A percentile compares a stretch with the other conserved stretches of the same genome.
phyloP scores from a whole-genome alignment of 2,888 invertebrate genomes.

The Stenichneumon culpator region DNA sequence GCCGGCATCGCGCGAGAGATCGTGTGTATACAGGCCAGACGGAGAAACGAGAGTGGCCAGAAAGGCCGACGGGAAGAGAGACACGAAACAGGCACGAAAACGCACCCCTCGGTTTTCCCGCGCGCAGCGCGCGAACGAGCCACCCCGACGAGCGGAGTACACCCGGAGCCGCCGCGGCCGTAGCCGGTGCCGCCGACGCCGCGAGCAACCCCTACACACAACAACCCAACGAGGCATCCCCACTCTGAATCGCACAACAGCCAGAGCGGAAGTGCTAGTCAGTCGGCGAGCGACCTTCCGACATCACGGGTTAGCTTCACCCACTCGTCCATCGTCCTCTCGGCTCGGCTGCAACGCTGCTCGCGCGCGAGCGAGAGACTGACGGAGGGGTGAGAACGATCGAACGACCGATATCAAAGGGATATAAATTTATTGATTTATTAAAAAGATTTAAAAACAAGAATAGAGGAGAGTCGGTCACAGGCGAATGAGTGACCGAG shows the following conservation, averaged over 20 bases:
- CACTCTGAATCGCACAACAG: constrained; percentile 85
- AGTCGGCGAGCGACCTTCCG: constrained; percentile 85
- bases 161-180: constrained; percentile 63
- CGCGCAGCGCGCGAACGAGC: constrained; percentile 66
- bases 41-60: background rate
- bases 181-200: constrained; percentile 76
- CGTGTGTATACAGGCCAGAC: background rate
- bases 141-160: constrained; percentile 54
- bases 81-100: constrained; percentile 47
- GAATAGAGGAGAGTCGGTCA: background rate
- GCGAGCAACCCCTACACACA: constrained; percentile 84
- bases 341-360: constrained; percentile 72
- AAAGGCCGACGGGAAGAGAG: constrained; percentile 13
- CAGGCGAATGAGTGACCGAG: constrained; percentile 1
- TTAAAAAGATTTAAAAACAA: constrained; percentile 20
- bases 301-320: constrained; percentile 84
- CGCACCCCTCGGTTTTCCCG: constrained; percentile 67
- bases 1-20: background rate
- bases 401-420: constrained; percentile 11
- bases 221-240: constrained; percentile 84
- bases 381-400: constrained; percentile 41
- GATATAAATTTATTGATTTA: constrained; percentile 15
- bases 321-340: constrained; percentile 80
- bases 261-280: constrained; percentile 85
- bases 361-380: constrained; percentile 59